Evolutionary conservation across 2,113 vertebrate species (phyloP).

Genomic region (Serranochromis macrocephalus): DNA sequence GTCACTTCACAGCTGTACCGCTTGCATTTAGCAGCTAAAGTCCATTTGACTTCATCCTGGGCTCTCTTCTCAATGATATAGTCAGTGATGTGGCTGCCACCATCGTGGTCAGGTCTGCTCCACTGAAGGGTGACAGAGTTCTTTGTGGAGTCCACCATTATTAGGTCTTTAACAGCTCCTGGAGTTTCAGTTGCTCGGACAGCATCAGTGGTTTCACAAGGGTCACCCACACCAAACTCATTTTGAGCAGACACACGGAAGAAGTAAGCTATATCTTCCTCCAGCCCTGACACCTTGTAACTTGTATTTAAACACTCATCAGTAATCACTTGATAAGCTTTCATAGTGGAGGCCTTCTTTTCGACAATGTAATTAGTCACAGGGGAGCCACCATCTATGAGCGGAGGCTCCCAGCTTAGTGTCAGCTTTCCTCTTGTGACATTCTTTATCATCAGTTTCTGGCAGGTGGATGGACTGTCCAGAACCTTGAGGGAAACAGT

Average conservation of each 20-base stretch:
- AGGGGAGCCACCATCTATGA: constrained; percentile 88
- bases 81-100: constrained; percentile 90
- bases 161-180: constrained; percentile 83
- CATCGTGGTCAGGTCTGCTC: constrained; percentile 93
- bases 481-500: constrained; percentile 87
- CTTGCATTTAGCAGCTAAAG: constrained; percentile 79
- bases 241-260: constrained; percentile 97
- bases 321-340: constrained; percentile 84
- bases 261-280: constrained; percentile 87
- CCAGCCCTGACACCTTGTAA: constrained; percentile 83
- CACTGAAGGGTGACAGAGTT: constrained; percentile 86
- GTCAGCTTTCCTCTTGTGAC: constrained; percentile 87
- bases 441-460: constrained; percentile 87
- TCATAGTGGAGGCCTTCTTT: constrained; percentile 91
- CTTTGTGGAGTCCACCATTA: constrained; percentile 89
- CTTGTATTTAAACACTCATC: constrained; percentile 82
- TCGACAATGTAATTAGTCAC: constrained; percentile 91
- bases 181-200: constrained; percentile 93
- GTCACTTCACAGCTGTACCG: constrained; percentile 81
- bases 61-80: constrained; percentile 89
- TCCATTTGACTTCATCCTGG: constrained; percentile 80
- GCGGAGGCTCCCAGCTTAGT: constrained; percentile 89
- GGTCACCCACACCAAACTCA: constrained; percentile 88
- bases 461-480: constrained; percentile 90
- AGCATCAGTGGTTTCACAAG: constrained; percentile 85